Base-by-base conservation (phyloP, 2,113 vertebrate species). In the Silurus meridionalis region DNA sequence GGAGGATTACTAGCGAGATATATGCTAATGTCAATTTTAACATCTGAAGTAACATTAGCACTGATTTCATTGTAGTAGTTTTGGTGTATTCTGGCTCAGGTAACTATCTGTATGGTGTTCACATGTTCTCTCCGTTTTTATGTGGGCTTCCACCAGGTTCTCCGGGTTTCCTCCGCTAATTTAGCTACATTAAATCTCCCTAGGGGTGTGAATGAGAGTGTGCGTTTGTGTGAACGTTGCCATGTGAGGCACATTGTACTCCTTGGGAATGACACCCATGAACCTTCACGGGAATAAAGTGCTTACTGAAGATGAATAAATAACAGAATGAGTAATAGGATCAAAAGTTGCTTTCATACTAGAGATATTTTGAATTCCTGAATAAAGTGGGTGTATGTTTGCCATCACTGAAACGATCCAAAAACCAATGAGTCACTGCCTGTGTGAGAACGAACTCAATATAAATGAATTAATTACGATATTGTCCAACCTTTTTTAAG, bases 401-500 rank as follows among this genome's bases (percentile, higher is more conserved):
- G 8, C 2, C 71, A 74, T 10, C 8, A 17, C n/a, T 11, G 46
- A 52, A 74, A 8, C 19, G 46, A 50, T 11, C 21, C 21, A 52
- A 75, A 75, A 21, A 46, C 21, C 21, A 11, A 52, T 50, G 37
- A 46, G 5, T 0, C 28, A 6, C 25, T 37, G 11, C 8, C 67
- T 71, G 66, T 28, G 8, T 21, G 46, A 74, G 46, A 74, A 60
- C 23, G 11, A 79, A 5, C 48, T 11, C 23, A 10, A 48, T 46
- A 28, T 50, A 17, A 17, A 50, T 25, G 3, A 7, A 17, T 67
- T n/a, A 10, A 46, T 8, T 75, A 23, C 83, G 57, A 52, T 75
- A 17, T 78, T n/a, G 50, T 84, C 78, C 53, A 85, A 99, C 98
- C 96, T 99, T 99, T 92, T 96, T 93, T 89, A 99, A 90, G 92